Evolutionary conservation across 2,113 vertebrate species (phyloP), one percentile per base, ranked within the genome.

Genomic region (Sisor rabdophorus): DNA sequence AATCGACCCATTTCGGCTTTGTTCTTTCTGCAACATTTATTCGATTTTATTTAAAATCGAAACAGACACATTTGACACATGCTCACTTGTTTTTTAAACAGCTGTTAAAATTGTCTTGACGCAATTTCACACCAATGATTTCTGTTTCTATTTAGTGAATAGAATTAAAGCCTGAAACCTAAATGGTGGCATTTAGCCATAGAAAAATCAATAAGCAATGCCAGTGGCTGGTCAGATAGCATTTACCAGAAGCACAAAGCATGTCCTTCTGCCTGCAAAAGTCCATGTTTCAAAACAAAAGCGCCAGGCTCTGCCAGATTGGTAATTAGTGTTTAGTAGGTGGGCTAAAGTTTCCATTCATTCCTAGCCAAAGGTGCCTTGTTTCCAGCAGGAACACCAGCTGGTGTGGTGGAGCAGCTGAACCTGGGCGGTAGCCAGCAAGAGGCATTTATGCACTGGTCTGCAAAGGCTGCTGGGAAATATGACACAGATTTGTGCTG

Each of bases 371-470:
- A 84, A 80, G 73, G 82, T 81, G 79, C 74, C 73, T 55, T 79
- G 80, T 84, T 86, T 86, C 72, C 80, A 84, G 69, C 80, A 81
- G 86, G 76, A 44, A 81, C 83, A 86, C 87, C 88, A 88, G 86
- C 89, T 90, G 89, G 87, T 87, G 80, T 65, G 59, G 47, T 69
- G 64, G 73, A 85, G 76, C 85, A 85, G 80, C 85, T 89, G 88
- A 89, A 88, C 61, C 82, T 74, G 67, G 60, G 22, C 79, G 76
- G 84, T 84, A 87, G 82, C 81, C 81, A 79, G 78, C 73, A 56
- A 71, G 82, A 63, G 74, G 80, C 81, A 89, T 86, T 87, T 87
- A 81, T 85, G 88, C 81, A 50, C 56, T 86, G 85, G 87, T 86
- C 88, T 83, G 86, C 85, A 85, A 87, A 85, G 84, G 70, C 85